Evolutionary conservation across 2,888 invertebrate genomes (phyloP).

Genomic region (Ochropleura leucogaster): DNA sequence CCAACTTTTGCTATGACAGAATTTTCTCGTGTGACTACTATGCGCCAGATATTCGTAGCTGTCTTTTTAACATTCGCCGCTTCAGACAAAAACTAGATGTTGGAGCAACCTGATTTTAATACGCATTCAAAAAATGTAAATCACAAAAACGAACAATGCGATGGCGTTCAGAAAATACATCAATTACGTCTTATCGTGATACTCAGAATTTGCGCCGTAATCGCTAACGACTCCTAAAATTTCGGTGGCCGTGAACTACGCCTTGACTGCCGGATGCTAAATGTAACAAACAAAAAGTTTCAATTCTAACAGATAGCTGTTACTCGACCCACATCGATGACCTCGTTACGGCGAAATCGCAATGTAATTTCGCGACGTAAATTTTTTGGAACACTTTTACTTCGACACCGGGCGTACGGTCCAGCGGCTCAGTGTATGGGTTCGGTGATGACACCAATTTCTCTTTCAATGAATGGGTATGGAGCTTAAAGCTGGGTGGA

Average conservation of each 20-base stretch:
- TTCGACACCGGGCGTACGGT: constrained; percentile 83
- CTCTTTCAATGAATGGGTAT: constrained; percentile 86
- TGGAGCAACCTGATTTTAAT: constrained; percentile 43
- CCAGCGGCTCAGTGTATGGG: constrained; percentile 77
- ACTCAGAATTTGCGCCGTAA: constrained; percentile 66
- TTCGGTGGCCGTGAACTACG: constrained; percentile 81
- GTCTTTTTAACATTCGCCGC: constrained; percentile 10
- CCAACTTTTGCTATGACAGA: neutral
- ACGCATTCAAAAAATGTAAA: constrained; percentile 34
- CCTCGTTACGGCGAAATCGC: constrained; percentile 90
- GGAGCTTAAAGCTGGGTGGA: constrained; percentile 71
- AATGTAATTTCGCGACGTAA: constrained; percentile 90
- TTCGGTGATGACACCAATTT: constrained; percentile 89
- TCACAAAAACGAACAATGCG: constrained; percentile 50
- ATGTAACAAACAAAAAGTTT: constrained; percentile 81
- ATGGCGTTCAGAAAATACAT: constrained; percentile 62
- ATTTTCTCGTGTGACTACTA: neutral
- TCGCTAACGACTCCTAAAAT: constrained; percentile 70
- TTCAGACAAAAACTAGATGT: constrained; percentile 36
- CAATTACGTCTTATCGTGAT: constrained; percentile 66
- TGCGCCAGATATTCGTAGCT: constrained; percentile 21
- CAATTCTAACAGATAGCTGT: constrained; percentile 87
- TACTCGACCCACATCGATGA: constrained; percentile 88
- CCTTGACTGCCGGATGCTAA: constrained; percentile 77
- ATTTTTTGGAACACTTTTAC: constrained; percentile 90